phyloP scores from a whole-genome alignment of 2,888 invertebrate genomes.

The Eubasilissa splendida region DNA sequence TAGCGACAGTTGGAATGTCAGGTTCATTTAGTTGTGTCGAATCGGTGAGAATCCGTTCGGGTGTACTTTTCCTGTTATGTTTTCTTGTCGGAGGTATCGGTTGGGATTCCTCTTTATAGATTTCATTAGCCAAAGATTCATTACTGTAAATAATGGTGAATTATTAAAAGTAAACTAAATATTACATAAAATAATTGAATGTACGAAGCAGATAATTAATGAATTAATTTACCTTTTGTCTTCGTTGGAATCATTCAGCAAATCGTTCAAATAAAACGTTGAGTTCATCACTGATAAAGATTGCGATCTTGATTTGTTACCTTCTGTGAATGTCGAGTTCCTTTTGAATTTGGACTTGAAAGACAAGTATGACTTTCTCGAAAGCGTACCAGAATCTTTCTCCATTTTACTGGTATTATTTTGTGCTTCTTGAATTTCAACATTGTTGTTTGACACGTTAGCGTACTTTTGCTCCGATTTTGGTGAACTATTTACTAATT shows the following conservation, averaged over 20 bases:
- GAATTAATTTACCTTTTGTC: slow-evolving; percentile 68
- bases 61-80: slow-evolving; percentile 37
- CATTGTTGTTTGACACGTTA: slow-evolving; percentile 21
- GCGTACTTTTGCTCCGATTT: slow-evolving; percentile 25
- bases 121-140: slow-evolving; percentile 8
- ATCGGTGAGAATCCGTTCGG: slow-evolving; percentile 5
- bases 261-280: slow-evolving; percentile 81
- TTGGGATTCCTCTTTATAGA: slow-evolving; percentile 35
- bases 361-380: slow-evolving; percentile 70
- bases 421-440: not conserved
- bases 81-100: slow-evolving; percentile 45
- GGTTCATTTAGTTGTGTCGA: not conserved
- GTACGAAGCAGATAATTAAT: too few species aligned
- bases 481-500: slow-evolving; percentile 25
- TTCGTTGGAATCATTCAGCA: slow-evolving; percentile 78
- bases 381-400: slow-evolving; percentile 38
- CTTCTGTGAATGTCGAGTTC: slow-evolving; percentile 73
- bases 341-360: slow-evolving; percentile 78
- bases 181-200: not conserved
- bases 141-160: slow-evolving; percentile 17
- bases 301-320: slow-evolving; percentile 71
- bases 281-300: slow-evolving; percentile 76
- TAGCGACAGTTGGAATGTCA: not conserved
- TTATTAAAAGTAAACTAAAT: slow-evolving; percentile 38
- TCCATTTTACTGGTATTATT: slow-evolving; percentile 37